Evolutionary conservation across 2,888 invertebrate genomes (phyloP).

Genomic region (Magallana nippona): DNA sequence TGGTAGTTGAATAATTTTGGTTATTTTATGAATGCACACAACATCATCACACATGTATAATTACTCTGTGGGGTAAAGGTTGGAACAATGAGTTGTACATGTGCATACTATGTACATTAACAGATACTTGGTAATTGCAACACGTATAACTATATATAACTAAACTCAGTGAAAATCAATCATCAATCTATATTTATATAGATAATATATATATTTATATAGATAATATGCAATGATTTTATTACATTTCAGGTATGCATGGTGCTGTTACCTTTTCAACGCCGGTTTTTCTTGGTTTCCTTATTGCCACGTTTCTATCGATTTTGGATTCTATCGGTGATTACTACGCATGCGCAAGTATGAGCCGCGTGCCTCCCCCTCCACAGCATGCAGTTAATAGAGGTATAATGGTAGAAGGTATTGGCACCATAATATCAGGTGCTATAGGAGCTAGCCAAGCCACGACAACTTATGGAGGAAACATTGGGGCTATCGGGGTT

Average conservation of each 20-base stretch:
- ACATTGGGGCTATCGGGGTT: constrained; percentile 93
- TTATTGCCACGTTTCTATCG: constrained; percentile 68
- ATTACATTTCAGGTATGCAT: constrained; percentile 63
- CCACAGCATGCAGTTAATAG: constrained; percentile 92
- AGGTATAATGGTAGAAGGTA: constrained; percentile 85
- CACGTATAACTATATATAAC: too few species aligned
- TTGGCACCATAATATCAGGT: constrained; percentile 90
- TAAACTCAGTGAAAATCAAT: too few species aligned
- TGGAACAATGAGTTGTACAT: too few species aligned
- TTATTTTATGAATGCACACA: too few species aligned
- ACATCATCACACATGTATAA: too few species aligned
- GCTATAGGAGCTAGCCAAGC: constrained; percentile 92
- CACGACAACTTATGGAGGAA: constrained; percentile 93
- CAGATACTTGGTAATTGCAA: too few species aligned
- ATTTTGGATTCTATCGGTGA: constrained; percentile 85
- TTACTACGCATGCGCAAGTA: constrained; percentile 89
- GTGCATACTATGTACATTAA: too few species aligned
- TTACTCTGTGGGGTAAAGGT: too few species aligned
- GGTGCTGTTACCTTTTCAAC: constrained; percentile 63
- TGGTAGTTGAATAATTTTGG: too few species aligned
- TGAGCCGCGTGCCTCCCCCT: constrained; percentile 87
- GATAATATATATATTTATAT: too few species aligned
- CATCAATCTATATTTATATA: too few species aligned
- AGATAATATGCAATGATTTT: not conserved
- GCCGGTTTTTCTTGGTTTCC: constrained; percentile 65